A percentile compares a stretch with the other conserved stretches of the same genome.
These are phyloP conservation scores for Sarcophaga peregrina DNA, from an alignment of 1,140 invertebrate genomes.

Conservation along the genomic window DNA sequence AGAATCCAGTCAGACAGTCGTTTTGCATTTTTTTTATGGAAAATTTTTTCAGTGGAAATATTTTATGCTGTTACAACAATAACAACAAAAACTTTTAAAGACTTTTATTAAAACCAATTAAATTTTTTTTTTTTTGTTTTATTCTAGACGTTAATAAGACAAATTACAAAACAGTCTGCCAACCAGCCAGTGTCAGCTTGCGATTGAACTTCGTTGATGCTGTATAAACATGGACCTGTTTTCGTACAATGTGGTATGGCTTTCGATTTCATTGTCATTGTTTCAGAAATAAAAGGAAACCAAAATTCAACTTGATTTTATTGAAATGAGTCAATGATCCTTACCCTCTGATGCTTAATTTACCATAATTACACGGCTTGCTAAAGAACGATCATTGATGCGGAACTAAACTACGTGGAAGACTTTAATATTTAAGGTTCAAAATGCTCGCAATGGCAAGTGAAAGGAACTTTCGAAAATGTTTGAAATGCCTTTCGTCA, in stretches of 20 bases:
- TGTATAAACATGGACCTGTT: slow-evolving; percentile 1
- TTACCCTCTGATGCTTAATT: neutral
- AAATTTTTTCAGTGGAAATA: no score
- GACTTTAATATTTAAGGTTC: no score
- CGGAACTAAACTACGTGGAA: no score
- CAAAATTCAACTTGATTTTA: neutral
- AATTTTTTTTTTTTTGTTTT: neutral
- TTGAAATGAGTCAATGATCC: neutral
- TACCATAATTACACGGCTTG: neutral
- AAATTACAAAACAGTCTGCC: neutral
- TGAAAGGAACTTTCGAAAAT: no score
- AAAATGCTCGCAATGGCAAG: no score
- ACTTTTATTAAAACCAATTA: no score
- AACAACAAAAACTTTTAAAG: no score
- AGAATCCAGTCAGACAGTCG: no score
- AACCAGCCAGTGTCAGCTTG: neutral
- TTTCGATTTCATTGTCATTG: neutral
- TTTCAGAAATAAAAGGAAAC: neutral
- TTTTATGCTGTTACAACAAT: no score
- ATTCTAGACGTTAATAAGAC: neutral
- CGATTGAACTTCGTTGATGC: neutral
- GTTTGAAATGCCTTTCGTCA: no score
- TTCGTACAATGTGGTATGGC: neutral
- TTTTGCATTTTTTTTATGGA: no score
- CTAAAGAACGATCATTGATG: neutral